phyloP scores from a whole-genome alignment of 2,113 vertebrate genomes.

The Notechis scutatus region DNA sequence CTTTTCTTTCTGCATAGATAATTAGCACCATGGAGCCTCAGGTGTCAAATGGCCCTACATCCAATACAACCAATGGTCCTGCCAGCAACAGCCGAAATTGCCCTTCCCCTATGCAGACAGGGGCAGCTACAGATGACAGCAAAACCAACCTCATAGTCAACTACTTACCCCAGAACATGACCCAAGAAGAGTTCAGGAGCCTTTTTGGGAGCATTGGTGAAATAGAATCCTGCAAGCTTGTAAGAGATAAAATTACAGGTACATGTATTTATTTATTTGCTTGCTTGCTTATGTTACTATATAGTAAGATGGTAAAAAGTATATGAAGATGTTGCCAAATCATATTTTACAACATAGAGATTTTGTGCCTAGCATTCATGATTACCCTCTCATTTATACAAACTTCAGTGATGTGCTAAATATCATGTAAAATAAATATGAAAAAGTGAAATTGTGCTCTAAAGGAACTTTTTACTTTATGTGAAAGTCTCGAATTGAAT shows the following conservation, averaged over 20 bases:
- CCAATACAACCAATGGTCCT: slow-evolving; percentile 95
- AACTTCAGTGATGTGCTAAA: not conserved
- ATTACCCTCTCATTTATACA: not conserved
- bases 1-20: slow-evolving; percentile 80
- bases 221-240: slow-evolving; percentile 99
- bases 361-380: not conserved
- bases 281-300: not conserved
- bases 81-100: slow-evolving; percentile 98
- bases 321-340: not conserved
- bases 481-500: not conserved
- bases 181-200: slow-evolving; percentile 99
- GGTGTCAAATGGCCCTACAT: slow-evolving; percentile 97
- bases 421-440: not conserved
- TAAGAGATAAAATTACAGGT: slow-evolving; percentile 99
- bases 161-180: slow-evolving; percentile 99
- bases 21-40: slow-evolving; percentile 99
- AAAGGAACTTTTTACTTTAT: not conserved
- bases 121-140: slow-evolving; percentile 95
- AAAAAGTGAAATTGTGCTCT: not conserved
- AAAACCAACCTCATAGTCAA: slow-evolving; percentile 99
- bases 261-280: slow-evolving; percentile 4
- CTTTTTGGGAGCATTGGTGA: slow-evolving; percentile 99
- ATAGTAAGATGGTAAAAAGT: not conserved
- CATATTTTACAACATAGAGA: not conserved
- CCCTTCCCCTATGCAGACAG: slow-evolving; percentile 98